Evolutionary conservation across 2,113 vertebrate species (phyloP), one percentile per base, ranked within the genome.

Genomic region (Syrrhaptes paradoxus): DNA sequence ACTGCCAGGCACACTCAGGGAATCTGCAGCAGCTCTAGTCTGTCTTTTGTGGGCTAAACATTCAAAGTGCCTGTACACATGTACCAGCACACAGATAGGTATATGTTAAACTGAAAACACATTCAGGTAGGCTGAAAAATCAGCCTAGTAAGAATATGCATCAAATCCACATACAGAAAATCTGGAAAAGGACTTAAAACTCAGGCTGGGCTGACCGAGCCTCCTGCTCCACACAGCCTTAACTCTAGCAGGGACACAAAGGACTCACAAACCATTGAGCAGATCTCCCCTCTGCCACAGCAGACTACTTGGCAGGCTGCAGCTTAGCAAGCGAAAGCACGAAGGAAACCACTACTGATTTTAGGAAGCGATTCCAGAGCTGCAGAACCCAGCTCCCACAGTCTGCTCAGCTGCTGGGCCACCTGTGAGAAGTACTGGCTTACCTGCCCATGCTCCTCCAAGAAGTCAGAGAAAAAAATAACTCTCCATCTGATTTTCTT

Each of bases 131-230:
- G 4, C 54, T 83, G 52, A 57, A 90, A 77, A 92, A 58, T 17
- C 52, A 58, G 22, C 66, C 22, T 46, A 7, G 32, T 15, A 57
- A 59, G 36, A 77, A 48, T 5, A 52, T 6, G 9, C 28, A 24
- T 86, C 24, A 22, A 77, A 19, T 66, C 21, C 2, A 2, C 70
- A 78, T 20, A 24, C 12, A 38, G 46, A 87, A 81, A 72, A 59
- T 32, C 48, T 65, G 65, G 52, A 49, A 81, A 74, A 71, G 12
- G 22, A 36, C 52, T 85, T 79, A 36, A 63, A 91, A 79, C 4
- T 5, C 1, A 0, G 2, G 0, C 55, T 54, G 26, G 61, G 10
- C 61, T 85, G 51, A 36, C 24, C 2, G 1, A 74, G 19, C 32
- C 29, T 79, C 17, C 77, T 59, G 45, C 18, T 66, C 19, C 21